Base-by-base conservation (phyloP, 2,797 vertebrate species). In the Alauda arvensis region DNA sequence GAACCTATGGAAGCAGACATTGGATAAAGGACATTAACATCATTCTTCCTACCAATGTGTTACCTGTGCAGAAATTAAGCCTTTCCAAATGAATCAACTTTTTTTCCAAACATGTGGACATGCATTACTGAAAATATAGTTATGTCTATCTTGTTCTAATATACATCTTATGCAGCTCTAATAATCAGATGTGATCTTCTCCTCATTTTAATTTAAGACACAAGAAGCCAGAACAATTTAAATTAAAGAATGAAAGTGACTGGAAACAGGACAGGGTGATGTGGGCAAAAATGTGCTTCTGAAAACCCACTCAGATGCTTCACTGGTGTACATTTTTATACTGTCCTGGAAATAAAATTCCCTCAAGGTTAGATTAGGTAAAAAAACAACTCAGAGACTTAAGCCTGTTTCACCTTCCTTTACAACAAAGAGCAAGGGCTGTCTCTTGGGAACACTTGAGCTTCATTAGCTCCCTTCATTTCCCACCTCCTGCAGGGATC, bases 1-100 rank as follows among this genome's bases (percentile, higher is more conserved):
- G 97, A 71, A 99, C 99, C 99, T 99, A 79, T 12, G 4, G 12
- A 76, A 87, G 57, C 0, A 80, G 57, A 69, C 14, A 91, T 31
- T 48, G 31, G n/a, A 60, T 12, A 83, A 78, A 10, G 37, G 26
- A 23, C 18, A 74, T 77, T 63, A 63, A 45, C 17, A 46, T 2
- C 3, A 9, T 15, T 77, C 57, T 62, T 94, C 52, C 26, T 77
- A 92, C 1, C 33, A 60, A 3, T 5, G 8, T 14, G 9, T 55
- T 62, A 53, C n/a, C 25, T 46, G 16, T 62, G 55, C 11, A 74
- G 37, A 87, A 70, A 79, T 77, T 3, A 70, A 42, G 6, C 3
- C 20, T 33, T 79, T 53, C 34, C 8, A 14, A 77, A 66, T 34
- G 18, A 68, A 42, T 31, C 4, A 45, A 53, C 8, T 15, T 17